phyloP scores from a whole-genome alignment of 2,113 vertebrate genomes.

The Colaptes auratus region DNA sequence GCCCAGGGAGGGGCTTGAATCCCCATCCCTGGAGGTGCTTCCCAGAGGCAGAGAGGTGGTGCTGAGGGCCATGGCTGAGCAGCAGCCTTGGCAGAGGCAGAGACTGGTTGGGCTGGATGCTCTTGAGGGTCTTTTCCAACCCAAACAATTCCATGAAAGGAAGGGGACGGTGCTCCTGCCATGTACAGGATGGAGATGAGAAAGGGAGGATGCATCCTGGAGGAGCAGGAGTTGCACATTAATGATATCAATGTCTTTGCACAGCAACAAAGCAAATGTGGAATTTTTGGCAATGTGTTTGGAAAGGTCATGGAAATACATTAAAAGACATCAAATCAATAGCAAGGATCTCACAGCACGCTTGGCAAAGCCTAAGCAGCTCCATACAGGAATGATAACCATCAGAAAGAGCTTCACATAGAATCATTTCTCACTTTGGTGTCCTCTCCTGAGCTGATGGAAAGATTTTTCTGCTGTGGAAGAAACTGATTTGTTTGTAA shows the following conservation, averaged over 20 bases:
- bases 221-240: not conserved
- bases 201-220: not conserved
- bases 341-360: conserved; percentile 45
- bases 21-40: too few species aligned
- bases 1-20: too few species aligned
- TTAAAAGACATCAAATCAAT: conserved; percentile 71
- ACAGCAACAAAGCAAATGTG: not conserved
- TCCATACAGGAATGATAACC: conserved; percentile 46
- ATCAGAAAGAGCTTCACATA: conserved; percentile 53
- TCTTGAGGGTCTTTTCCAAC: too few species aligned
- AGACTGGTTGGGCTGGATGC: too few species aligned
- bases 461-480: conserved; percentile 68
- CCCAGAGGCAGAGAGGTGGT: too few species aligned
- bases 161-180: not conserved
- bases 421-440: conserved; percentile 66
- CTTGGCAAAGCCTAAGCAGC: conserved; percentile 52
- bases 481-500: conserved; percentile 67
- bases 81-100: too few species aligned
- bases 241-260: not conserved
- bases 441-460: conserved; percentile 47
- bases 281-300: conserved; percentile 55
- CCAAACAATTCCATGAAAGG: not conserved
- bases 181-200: not conserved
- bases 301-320: conserved; percentile 73
- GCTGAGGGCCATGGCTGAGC: too few species aligned